Conservation (phyloP, 1,140 invertebrate genomes). For the Rhizoglyphus robini region DNA sequence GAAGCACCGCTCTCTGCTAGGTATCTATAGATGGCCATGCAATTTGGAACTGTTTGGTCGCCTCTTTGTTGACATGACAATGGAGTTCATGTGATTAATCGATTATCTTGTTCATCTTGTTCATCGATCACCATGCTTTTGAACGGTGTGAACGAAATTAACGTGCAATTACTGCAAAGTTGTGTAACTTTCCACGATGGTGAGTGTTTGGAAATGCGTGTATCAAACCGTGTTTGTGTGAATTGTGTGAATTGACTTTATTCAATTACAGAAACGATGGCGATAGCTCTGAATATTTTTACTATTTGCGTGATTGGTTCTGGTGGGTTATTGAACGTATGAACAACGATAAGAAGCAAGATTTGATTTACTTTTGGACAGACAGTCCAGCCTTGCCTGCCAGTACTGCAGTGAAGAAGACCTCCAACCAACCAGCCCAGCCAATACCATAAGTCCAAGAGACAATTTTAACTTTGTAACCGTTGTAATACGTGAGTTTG, state of each 20-base stretch:
- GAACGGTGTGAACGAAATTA: slow-evolving; percentile 87
- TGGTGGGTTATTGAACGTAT: slow-evolving; percentile 99
- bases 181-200: slow-evolving; percentile 97
- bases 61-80: slow-evolving; percentile 93
- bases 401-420: slow-evolving; percentile 96
- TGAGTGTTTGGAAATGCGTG: slow-evolving; percentile 5
- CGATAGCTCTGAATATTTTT: slow-evolving; percentile 51
- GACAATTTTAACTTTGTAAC: slow-evolving; percentile 95
- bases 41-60: slow-evolving; percentile 88
- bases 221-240: no score
- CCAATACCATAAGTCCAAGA: slow-evolving; percentile 89
- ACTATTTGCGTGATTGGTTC: slow-evolving; percentile 94
- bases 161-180: slow-evolving; percentile 69
- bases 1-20: slow-evolving; percentile 68
- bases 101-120: no score
- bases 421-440: slow-evolving; percentile 97
- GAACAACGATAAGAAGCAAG: slow-evolving; percentile 88
- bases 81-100: slow-evolving; percentile 84
- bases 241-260: background rate
- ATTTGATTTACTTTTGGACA: slow-evolving; percentile 99
- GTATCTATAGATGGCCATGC: slow-evolving; percentile 85
- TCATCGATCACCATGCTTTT: no score
- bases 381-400: slow-evolving; percentile 94
- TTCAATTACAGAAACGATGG: slow-evolving; percentile 23
- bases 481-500: slow-evolving; percentile 63